A percentile compares a stretch with the other conserved stretches of the same genome.
These are phyloP conservation scores for Nineta flava DNA, from an alignment of 2,888 invertebrate genomes.

Conservation along the genomic window DNA sequence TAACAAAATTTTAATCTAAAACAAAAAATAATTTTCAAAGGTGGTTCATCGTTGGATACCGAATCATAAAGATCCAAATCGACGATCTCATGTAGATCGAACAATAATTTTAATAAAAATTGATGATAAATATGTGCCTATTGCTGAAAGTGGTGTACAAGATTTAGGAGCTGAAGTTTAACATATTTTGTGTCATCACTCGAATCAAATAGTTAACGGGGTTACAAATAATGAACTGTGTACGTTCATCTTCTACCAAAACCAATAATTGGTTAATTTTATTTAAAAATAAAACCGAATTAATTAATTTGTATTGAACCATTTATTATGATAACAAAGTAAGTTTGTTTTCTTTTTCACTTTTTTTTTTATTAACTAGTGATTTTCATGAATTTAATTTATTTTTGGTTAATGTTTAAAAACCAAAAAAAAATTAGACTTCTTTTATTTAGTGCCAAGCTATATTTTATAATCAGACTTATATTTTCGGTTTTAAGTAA, in stretches of 20 bases:
- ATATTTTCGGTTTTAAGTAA: too few species aligned
- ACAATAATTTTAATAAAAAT: conserved; percentile 85
- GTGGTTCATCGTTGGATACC: conserved; percentile 92
- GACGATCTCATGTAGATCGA: conserved; percentile 82
- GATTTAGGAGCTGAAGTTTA: conserved; percentile 53
- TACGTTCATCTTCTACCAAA: not conserved
- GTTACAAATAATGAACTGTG: not conserved
- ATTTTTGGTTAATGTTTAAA: too few species aligned
- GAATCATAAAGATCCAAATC: conserved; percentile 72
- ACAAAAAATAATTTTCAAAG: conserved; percentile 24
- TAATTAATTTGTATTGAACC: too few species aligned
- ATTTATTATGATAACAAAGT: too few species aligned
- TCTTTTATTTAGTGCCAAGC: too few species aligned
- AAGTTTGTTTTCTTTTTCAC: too few species aligned
- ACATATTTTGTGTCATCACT: not conserved
- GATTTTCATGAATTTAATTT: too few species aligned
- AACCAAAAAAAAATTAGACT: too few species aligned
- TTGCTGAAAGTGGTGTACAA: conserved; percentile 77
- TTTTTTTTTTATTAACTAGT: too few species aligned
- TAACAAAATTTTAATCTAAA: not conserved
- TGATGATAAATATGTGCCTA: conserved; percentile 83
- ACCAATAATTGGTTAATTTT: too few species aligned
- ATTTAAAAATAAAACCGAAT: too few species aligned
- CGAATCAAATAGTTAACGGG: not conserved
- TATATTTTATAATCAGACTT: too few species aligned